Conservation (phyloP, 2,888 invertebrate genomes). For the Drosophila austrosaltans region DNA sequence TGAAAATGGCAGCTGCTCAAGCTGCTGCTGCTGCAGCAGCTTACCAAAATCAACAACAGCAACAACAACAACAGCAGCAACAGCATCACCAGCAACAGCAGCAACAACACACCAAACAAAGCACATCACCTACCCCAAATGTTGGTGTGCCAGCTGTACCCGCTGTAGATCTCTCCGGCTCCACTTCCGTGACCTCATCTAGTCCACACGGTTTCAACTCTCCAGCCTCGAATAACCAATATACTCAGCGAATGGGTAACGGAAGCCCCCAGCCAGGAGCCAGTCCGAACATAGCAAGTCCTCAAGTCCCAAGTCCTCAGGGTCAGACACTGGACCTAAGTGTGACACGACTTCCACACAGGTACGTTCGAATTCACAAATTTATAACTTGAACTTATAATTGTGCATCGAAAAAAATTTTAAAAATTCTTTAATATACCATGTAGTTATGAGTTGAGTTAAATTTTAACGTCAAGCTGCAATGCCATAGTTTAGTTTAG, state of each 20-base stretch:
- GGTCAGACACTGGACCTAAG: conserved; percentile 95
- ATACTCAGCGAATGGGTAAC: conserved; percentile 85
- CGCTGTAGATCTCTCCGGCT: conserved; percentile 93
- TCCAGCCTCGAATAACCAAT: conserved; percentile 81
- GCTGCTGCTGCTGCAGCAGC: conserved; percentile 83
- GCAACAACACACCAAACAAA: conserved; percentile 79
- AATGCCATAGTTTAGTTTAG: too few species aligned
- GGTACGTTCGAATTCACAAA: conserved; percentile 84
- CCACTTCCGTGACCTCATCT: conserved; percentile 90
- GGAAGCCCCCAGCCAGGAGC: conserved; percentile 92
- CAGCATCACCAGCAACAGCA: conserved; percentile 76
- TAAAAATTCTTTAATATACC: too few species aligned
- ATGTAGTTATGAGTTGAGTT: too few species aligned
- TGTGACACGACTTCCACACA: conserved; percentile 93
- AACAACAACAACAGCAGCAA: conserved; percentile 72
- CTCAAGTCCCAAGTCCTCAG: conserved; percentile 95
- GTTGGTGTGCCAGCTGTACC: conserved; percentile 85
- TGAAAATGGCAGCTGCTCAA: conserved; percentile 87
- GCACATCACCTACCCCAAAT: conserved; percentile 86
- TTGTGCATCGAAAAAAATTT: background rate
- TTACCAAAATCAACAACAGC: conserved; percentile 80
- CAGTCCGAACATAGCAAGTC: conserved; percentile 93
- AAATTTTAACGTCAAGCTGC: too few species aligned
- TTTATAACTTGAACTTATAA: background rate
- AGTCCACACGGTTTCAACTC: conserved; percentile 90